phyloP scores from a whole-genome alignment of 2,888 invertebrate genomes.

The Drosophila nr. perissopoda region DNA sequence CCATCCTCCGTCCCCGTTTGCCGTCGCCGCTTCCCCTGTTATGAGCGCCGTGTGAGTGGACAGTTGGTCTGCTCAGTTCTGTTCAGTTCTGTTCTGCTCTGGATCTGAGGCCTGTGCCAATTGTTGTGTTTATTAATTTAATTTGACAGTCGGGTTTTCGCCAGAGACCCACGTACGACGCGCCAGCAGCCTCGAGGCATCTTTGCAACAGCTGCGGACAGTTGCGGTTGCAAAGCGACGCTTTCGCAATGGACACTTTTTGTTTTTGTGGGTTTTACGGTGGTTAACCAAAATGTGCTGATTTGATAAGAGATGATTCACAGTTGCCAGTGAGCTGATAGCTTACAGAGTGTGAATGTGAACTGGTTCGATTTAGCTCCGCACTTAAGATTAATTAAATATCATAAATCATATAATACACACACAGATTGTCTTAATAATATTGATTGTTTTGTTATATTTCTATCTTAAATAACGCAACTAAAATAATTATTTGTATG shows the following conservation, averaged over 20 bases:
- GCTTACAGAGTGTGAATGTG: not conserved
- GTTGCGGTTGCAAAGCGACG: slow-evolving; percentile 39
- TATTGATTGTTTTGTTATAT: not conserved
- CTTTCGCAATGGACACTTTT: slow-evolving; percentile 36
- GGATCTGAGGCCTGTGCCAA: slow-evolving; percentile 53
- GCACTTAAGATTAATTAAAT: not conserved
- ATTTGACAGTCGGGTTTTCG: slow-evolving; percentile 71
- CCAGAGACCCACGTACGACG: slow-evolving; percentile 49
- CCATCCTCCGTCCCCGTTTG: not conserved
- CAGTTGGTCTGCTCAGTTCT: slow-evolving; percentile 50
- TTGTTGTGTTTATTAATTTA: slow-evolving; percentile 79
- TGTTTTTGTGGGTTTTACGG: slow-evolving; percentile 25
- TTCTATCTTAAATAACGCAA: not conserved
- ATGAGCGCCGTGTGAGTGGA: slow-evolving; percentile 66
- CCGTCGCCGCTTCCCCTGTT: slow-evolving; percentile 2
- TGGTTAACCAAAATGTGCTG: slow-evolving; percentile 50
- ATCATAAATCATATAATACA: not conserved
- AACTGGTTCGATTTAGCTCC: too few species aligned
- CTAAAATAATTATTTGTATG: not conserved
- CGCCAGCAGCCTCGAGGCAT: slow-evolving; percentile 53
- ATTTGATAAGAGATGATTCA: slow-evolving; percentile 35
- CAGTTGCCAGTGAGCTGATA: slow-evolving; percentile 8
- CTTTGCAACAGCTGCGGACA: slow-evolving; percentile 64
- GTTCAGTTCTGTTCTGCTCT: not conserved
- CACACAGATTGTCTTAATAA: not conserved